Conservation (phyloP, 2,797 vertebrate species). For the Smutsia gigantea region DNA sequence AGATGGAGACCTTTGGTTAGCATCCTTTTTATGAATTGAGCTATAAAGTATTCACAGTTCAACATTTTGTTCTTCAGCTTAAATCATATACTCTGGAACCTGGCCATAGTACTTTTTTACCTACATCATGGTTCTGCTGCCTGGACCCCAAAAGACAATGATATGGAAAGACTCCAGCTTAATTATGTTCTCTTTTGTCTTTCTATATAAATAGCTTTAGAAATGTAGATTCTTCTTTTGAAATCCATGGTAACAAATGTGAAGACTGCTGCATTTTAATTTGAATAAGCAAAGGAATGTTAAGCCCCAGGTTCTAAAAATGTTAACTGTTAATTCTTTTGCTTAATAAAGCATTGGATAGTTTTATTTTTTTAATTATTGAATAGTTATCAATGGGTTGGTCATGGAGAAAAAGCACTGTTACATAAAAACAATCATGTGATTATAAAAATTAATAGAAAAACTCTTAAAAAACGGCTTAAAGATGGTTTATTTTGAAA, state of each 20-base stretch:
- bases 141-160: constrained; percentile 53
- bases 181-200: constrained; percentile 59
- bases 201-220: constrained; percentile 69
- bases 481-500: constrained; percentile 17
- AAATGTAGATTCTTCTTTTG: constrained; percentile 70
- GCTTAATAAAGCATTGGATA: neutral
- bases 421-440: constrained; percentile 1
- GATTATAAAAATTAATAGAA: constrained; percentile 29
- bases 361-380: constrained; percentile 13
- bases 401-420: constrained; percentile 25
- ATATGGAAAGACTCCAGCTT: constrained; percentile 63
- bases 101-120: neutral
- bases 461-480: neutral
- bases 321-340: constrained; percentile 10
- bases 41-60: neutral
- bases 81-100: constrained; percentile 9
- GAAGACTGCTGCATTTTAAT: constrained; percentile 56
- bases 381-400: neutral
- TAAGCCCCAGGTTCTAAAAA: constrained; percentile 49
- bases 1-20: constrained; percentile 24
- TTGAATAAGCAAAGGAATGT: constrained; percentile 64
- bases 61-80: constrained; percentile 31
- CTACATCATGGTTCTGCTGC: constrained; percentile 8
- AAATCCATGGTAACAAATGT: constrained; percentile 70
- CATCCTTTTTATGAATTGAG: neutral